Base-by-base conservation (phyloP, 1,140 invertebrate species). In the Drosophila tani region DNA sequence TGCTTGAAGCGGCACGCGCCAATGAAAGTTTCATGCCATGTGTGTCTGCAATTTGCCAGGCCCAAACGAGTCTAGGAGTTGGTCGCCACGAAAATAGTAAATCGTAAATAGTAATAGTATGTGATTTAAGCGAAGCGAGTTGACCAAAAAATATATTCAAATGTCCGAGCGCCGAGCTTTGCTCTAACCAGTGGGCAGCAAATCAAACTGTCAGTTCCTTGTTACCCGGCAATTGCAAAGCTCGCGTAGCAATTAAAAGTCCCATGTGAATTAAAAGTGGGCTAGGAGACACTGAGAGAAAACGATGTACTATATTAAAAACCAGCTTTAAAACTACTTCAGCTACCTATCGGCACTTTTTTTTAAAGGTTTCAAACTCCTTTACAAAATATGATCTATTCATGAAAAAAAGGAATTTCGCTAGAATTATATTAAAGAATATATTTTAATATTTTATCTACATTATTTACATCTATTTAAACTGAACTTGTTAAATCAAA, bases 1-100 rank as follows among this genome's bases (percentile, higher is more conserved):
- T 68, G 73, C 67, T 65, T 59, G 73, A 51, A 67, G 59, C 40
- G 71, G 71, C 82, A 77, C 78, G 82, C 49, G 63, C 64, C 50
- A 81, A 86, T 56, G 83, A 86, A 86, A 86, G 82, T 69, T 68
- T 47, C 45, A 56, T 19, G 35, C 55, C 63, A 49, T 70, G 63
- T 68, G 41, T 67, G 29, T 50, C 60, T 68, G 49, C 64, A 66
- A 76, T 76, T 76, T 53, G 43, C 38, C 75, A 68, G 64, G 41
- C 19, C 19, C 74, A 56, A 75, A 75, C 57, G 58, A 75, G 58
- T 75, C 50, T 75, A 17, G 50, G 71, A 64, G 58, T 75, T 64
- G 58, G 50, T 40, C 14, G 53, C 47, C 27, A 27, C 40, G 35
- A 27, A 38, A 55, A 14, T 63, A 38, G 17, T 15, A 21, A 38